Conservation (phyloP, 2,888 invertebrate genomes). For the Rhynchonema sp. region DNA sequence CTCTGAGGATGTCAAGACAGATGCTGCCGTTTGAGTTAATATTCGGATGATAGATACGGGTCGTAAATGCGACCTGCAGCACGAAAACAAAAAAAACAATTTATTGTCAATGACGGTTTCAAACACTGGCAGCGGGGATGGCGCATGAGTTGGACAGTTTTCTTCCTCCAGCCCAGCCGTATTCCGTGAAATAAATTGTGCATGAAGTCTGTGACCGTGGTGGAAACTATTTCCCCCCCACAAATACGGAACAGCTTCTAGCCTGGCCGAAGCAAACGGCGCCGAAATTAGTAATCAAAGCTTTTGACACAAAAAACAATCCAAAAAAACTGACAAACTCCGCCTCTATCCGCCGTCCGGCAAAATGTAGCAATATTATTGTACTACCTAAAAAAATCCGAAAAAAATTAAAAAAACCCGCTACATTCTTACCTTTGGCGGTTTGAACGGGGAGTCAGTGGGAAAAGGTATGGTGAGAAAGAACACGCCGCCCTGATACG, state of each 20-base stretch:
- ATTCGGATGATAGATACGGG: slow-evolving; percentile 99
- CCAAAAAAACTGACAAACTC: too few species aligned
- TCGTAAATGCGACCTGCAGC: slow-evolving; percentile 84
- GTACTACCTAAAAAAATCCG: too few species aligned
- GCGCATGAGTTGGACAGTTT: too few species aligned
- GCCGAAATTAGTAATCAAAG: neutral
- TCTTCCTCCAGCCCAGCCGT: too few species aligned
- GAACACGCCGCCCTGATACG: slow-evolving; percentile 89
- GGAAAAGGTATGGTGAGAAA: slow-evolving; percentile 99
- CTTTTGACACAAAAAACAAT: neutral
- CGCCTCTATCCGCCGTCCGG: too few species aligned
- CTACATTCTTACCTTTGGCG: slow-evolving; percentile 57
- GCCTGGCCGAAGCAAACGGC: neutral
- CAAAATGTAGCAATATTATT: too few species aligned
- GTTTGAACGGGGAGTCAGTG: slow-evolving; percentile 99
- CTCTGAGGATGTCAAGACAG: slow-evolving; percentile 97
- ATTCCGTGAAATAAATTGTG: too few species aligned
- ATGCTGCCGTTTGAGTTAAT: slow-evolving; percentile 99
- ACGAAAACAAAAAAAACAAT: slow-evolving; percentile 1
- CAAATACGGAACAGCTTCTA: neutral
- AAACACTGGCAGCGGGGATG: too few species aligned
- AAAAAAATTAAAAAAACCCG: neutral
- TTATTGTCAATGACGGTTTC: neutral
- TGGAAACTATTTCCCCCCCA: too few species aligned
- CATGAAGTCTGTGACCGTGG: too few species aligned